phyloP scores from a whole-genome alignment of 2,888 invertebrate genomes.

The Agrilus biguttatus region DNA sequence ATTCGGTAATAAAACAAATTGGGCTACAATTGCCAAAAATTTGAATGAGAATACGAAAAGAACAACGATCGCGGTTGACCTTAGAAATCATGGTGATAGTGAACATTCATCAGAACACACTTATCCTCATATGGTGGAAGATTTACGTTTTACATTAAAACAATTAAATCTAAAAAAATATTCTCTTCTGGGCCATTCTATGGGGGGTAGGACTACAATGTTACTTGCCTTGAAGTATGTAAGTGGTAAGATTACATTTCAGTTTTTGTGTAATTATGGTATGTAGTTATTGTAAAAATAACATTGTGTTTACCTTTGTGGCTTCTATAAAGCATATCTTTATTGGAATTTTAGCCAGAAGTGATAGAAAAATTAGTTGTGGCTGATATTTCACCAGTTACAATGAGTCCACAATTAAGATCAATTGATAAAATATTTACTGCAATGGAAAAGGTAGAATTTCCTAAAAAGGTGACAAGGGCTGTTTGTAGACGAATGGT shows the following conservation, averaged over 20 bases:
- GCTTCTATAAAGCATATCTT: not conserved
- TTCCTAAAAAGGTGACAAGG: slow-evolving; percentile 48
- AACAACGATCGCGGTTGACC: slow-evolving; percentile 70
- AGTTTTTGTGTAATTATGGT: not conserved
- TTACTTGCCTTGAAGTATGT: slow-evolving; percentile 60
- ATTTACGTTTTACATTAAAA: slow-evolving; percentile 51
- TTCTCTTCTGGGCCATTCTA: slow-evolving; percentile 76
- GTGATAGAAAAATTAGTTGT: slow-evolving; percentile 52
- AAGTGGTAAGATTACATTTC: slow-evolving; percentile 13
- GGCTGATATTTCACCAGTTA: slow-evolving; percentile 57
- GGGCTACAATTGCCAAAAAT: slow-evolving; percentile 65
- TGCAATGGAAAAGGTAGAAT: slow-evolving; percentile 45
- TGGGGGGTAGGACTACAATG: slow-evolving; percentile 93
- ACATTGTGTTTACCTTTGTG: slow-evolving; percentile 2
- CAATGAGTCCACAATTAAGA: slow-evolving; percentile 43
- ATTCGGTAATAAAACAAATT: slow-evolving; percentile 76
- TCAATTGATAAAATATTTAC: slow-evolving; percentile 50
- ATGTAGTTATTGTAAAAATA: not conserved
- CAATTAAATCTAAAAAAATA: slow-evolving; percentile 48
- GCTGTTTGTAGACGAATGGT: slow-evolving; percentile 54
- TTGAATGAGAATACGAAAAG: slow-evolving; percentile 48
- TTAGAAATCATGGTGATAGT: slow-evolving; percentile 91
- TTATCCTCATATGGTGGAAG: slow-evolving; percentile 60
- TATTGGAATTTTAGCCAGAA: slow-evolving; percentile 33
- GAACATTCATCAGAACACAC: slow-evolving; percentile 60